phyloP scores from a whole-genome alignment of 2,888 invertebrate species.

The Pocota personata region DNA sequence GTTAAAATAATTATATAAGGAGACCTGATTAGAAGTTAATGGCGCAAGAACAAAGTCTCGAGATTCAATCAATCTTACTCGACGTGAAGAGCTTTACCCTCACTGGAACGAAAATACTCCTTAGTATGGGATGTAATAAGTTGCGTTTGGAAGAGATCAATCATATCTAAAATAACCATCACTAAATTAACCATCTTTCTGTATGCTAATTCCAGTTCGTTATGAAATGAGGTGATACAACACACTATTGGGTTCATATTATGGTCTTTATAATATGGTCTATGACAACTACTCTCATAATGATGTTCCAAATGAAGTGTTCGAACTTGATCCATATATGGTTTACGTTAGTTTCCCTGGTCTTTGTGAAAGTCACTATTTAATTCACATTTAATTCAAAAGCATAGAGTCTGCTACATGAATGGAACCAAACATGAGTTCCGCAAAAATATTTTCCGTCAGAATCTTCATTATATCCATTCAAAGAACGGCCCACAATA shows the following conservation, averaged over 20 bases:
- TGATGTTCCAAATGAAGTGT: conserved; percentile 87
- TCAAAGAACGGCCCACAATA: conserved; percentile 92
- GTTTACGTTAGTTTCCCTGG: conserved; percentile 93
- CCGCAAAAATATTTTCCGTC: conserved; percentile 91
- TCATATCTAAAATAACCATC: conserved; percentile 91
- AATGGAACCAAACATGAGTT: conserved; percentile 87
- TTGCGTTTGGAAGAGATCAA: conserved; percentile 88
- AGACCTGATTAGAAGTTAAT: conserved; percentile 93
- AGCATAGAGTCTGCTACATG: conserved; percentile 88
- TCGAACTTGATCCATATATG: conserved; percentile 86
- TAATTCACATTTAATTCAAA: conserved; percentile 95
- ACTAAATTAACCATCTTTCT: conserved; percentile 81
- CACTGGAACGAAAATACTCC: conserved; percentile 87
- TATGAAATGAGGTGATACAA: conserved; percentile 98
- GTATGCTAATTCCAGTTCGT: conserved; percentile 88
- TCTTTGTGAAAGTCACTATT: conserved; percentile 91
- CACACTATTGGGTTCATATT: conserved; percentile 96
- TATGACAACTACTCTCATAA: conserved; percentile 89
- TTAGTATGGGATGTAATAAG: conserved; percentile 89
- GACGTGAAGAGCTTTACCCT: conserved; percentile 89
- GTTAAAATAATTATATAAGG: conserved; percentile 87
- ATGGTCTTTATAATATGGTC: conserved; percentile 95
- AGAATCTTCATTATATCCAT: conserved; percentile 92
- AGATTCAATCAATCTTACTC: conserved; percentile 91
- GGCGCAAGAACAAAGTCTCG: conserved; percentile 88